Evolutionary conservation across 2,888 invertebrate genomes (phyloP), one percentile per base, ranked within the genome.

Genomic region (Exephanes ischioxanthus): DNA sequence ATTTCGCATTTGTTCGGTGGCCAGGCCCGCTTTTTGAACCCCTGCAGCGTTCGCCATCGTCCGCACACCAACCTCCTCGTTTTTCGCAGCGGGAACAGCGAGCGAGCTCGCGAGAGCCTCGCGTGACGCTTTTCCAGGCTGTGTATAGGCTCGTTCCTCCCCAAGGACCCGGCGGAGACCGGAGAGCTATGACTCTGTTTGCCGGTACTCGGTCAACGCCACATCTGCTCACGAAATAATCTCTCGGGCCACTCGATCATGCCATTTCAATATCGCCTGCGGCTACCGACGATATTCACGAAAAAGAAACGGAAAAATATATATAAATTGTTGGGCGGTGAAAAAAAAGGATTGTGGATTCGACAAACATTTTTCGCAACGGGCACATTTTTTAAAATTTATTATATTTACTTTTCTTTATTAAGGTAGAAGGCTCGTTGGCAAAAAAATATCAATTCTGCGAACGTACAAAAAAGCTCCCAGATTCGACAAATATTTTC

Each of bases 1-100:
- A 80, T 88, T 88, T 83, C 87, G 87, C 87, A 82, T 88, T 87
- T 83, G 81, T 87, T 86, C 61, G 80, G 76, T 41, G 30, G 14
- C 37, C 48, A 70, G 55, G 73, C 58, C 16, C 51, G 51, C 19
- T 45, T 77, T 77, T 79, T 76, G n/a, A 78, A 76, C 70, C 72
- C 26, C 30, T 37, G 71, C 53, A n/a, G 58, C 71, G 37, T 72
- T 63, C 53, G 53, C 53, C 66, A 30, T 58, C 72, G 37, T 53
- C 55, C 80, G 45, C 22, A 41, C 37, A 66, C 58, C 66, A n/a
- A 16, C 26, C 30, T 30, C 5, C 30, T 37, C 30, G n/a, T 48
- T 33, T 30, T 67, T 63, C 71, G n/a, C 14, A 58, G 37, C 76
- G 9, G n/a, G 26, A 51, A 58, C 30, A 19, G 33, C 19, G 55